Evolutionary conservation across 2,888 invertebrate genomes (phyloP).

Genomic region (Hydropsyche betteni): DNA sequence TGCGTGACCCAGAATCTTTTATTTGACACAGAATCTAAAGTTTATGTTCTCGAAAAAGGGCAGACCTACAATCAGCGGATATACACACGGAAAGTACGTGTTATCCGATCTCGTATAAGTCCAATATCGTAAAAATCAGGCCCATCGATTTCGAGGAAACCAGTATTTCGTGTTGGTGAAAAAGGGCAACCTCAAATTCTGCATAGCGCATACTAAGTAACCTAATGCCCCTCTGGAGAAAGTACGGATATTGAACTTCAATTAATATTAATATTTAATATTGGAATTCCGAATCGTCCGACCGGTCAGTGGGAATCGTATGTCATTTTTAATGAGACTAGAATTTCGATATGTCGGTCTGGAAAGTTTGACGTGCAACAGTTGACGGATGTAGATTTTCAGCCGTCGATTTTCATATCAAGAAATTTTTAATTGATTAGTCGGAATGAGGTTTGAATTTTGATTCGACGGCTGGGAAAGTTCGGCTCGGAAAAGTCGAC

Average conservation of each 20-base stretch:
- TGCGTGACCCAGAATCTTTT: conserved; percentile 5
- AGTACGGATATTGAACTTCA: neutral
- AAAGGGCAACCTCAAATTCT: conserved; percentile 28
- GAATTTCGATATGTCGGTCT: too few relatives aligned
- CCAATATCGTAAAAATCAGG: conserved; percentile 18
- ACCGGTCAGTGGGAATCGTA: too few relatives aligned
- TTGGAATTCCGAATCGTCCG: too few relatives aligned
- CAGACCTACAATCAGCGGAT: neutral
- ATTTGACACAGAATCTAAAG: conserved; percentile 7
- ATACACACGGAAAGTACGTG: conserved; percentile 17
- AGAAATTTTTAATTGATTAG: too few relatives aligned
- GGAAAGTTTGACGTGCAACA: too few relatives aligned
- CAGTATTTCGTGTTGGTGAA: conserved; percentile 19
- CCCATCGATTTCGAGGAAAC: conserved; percentile 17
- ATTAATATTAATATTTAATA: too few relatives aligned
- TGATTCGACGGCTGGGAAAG: too few relatives aligned
- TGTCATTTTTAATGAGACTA: too few relatives aligned
- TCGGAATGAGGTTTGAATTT: too few relatives aligned
- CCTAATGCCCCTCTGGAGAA: neutral
- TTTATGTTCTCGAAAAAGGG: neutral
- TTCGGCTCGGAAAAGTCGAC: too few relatives aligned
- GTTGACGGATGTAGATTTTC: too few relatives aligned
- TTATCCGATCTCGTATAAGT: conserved; percentile 3
- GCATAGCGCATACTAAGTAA: neutral
- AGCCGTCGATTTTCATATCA: too few relatives aligned